phyloP scores from a whole-genome alignment of 2,888 invertebrate species.

The Endotricha flammealis region DNA sequence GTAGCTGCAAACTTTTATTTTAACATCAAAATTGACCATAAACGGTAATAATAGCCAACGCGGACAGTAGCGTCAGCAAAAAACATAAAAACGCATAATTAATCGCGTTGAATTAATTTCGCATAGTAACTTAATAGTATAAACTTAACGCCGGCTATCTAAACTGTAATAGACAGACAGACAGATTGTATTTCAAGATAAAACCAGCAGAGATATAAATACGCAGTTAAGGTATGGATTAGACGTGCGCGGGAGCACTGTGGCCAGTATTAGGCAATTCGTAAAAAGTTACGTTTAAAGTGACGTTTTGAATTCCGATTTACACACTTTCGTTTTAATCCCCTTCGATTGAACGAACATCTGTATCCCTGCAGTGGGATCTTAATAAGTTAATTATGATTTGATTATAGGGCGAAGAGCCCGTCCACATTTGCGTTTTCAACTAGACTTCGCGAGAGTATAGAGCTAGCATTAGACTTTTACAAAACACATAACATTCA shows the following conservation, averaged over 20 bases:
- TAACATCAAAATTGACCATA: too few species aligned
- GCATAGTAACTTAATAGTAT: slow-evolving; percentile 19
- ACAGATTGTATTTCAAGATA: slow-evolving; percentile 55
- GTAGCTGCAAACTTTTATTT: too few species aligned
- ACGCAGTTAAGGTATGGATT: slow-evolving; percentile 23
- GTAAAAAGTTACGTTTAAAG: too few species aligned
- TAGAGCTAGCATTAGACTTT: too few species aligned
- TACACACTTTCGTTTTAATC: background rate
- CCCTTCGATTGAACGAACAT: too few species aligned
- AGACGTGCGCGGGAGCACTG: background rate
- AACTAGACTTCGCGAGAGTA: too few species aligned
- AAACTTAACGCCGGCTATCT: slow-evolving; percentile 27
- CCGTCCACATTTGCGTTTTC: too few species aligned
- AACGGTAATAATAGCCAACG: background rate
- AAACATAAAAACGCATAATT: slow-evolving; percentile 15
- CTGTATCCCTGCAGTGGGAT: too few species aligned
- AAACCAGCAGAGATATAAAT: slow-evolving; percentile 42
- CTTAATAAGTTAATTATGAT: too few species aligned
- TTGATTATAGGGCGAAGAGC: too few species aligned
- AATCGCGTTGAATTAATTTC: slow-evolving; percentile 28
- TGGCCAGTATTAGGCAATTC: too few species aligned
- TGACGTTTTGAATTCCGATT: background rate
- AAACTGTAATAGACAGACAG: slow-evolving; percentile 19
- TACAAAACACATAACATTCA: too few species aligned
- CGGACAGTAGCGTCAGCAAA: slow-evolving; percentile 4